These are phyloP conservation scores for Drosophila trichaetosa DNA, from an alignment of 2,888 invertebrate genomes.

Conservation along the genomic window DNA sequence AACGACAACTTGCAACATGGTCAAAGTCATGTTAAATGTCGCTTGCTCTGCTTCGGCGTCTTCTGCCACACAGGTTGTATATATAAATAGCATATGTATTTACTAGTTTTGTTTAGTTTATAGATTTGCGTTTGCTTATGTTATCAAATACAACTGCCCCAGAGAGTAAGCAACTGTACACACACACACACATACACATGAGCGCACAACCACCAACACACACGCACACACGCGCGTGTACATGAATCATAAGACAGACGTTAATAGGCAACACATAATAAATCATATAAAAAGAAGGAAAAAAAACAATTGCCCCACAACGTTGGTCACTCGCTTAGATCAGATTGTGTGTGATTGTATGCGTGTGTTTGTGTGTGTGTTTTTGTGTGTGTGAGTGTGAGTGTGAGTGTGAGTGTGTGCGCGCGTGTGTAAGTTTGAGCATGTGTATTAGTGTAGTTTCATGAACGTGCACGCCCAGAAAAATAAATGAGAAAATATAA, in stretches of 20 bases:
- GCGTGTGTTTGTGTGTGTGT: conserved; percentile 8
- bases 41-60: conserved; percentile 2
- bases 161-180: conserved; percentile 6
- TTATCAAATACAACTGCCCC: conserved; percentile 51
- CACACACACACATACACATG: background rate
- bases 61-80: background rate
- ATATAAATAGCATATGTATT: conserved; percentile 65
- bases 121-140: conserved; percentile 80
- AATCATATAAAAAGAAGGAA: conserved; percentile 56
- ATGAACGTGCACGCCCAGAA: conserved; percentile 21
- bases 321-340: conserved; percentile 48
- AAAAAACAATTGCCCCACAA: conserved; percentile 1
- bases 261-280: conserved; percentile 80
- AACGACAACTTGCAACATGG: conserved; percentile 30
- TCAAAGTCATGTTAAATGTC: conserved; percentile 58
- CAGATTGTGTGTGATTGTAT: conserved; percentile 17
- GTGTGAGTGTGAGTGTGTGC: conserved; percentile 22
- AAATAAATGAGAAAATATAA: background rate
- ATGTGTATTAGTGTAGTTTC: conserved; percentile 41
- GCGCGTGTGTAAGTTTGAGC: conserved; percentile 8
- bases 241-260: conserved; percentile 52
- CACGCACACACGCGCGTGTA: conserved; percentile 30
- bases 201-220: conserved; percentile 27
- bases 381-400: conserved; percentile 8
- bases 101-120: conserved; percentile 78